A percentile compares a stretch with the other conserved stretches of the same genome.
These are phyloP conservation scores for Apis laboriosa DNA, from an alignment of 1,140 invertebrate genomes.

Conservation along the genomic window DNA sequence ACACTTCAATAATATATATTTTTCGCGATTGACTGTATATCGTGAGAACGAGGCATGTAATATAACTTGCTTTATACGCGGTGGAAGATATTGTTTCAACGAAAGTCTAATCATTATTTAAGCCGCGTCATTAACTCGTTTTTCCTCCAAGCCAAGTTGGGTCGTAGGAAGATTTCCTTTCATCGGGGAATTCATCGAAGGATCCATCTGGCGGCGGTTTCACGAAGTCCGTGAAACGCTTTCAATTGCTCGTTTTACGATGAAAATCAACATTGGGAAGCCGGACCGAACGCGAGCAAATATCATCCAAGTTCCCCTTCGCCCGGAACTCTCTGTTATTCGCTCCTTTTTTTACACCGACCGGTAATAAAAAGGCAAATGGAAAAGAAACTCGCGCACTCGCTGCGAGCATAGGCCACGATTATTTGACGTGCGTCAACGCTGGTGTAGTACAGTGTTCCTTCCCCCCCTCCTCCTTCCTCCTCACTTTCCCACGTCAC, in stretches of 20 bases:
- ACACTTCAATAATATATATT: too few relatives aligned
- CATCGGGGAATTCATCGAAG: neutral
- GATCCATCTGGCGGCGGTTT: conserved; percentile 10
- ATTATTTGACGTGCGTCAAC: conserved; percentile 33
- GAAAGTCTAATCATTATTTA: neutral
- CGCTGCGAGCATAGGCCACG: neutral
- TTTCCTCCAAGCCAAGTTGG: too few relatives aligned
- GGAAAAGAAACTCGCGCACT: neutral
- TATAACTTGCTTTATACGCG: neutral
- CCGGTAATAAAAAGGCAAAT: conserved; percentile 35
- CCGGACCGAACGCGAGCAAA: conserved; percentile 49
- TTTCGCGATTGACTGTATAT: too few relatives aligned
- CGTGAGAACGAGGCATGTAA: too few relatives aligned
- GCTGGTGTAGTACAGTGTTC: neutral
- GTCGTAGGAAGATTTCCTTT: neutral
- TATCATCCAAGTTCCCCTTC: conserved; percentile 44
- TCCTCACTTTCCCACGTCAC: neutral
- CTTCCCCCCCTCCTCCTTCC: neutral
- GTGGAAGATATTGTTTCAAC: neutral
- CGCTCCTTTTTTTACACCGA: conserved; percentile 14
- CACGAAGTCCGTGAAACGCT: conserved; percentile 38
- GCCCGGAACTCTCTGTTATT: conserved; percentile 9
- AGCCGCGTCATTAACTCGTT: neutral
- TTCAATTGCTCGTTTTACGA: conserved; percentile 63
- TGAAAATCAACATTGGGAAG: conserved; percentile 66